Evolutionary conservation across 2,797 vertebrate species (phyloP), one percentile per base, ranked within the genome.

Genomic region (Cyclopterus lumpus): DNA sequence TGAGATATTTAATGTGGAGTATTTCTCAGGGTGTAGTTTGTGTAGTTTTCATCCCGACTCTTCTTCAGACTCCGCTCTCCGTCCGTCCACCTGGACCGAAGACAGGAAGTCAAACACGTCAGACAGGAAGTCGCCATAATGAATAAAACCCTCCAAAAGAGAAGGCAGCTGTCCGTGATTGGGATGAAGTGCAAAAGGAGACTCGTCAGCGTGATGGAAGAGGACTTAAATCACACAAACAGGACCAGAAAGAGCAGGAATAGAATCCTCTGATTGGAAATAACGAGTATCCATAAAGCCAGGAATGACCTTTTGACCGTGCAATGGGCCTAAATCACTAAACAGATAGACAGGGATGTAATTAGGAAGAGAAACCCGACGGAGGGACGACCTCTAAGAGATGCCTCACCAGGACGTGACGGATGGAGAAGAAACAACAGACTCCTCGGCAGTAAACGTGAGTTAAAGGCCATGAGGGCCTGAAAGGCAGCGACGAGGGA

Each of bases 1-100:
- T n/a, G n/a, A n/a, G n/a, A n/a, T n/a, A n/a, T n/a, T n/a, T n/a
- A n/a, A n/a, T n/a, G n/a, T n/a, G n/a, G n/a, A n/a, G n/a, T n/a
- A n/a, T n/a, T n/a, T n/a, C n/a, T n/a, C n/a, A n/a, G n/a, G n/a
- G n/a, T n/a, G n/a, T n/a, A n/a, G n/a, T n/a, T n/a, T n/a, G n/a
- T n/a, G n/a, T n/a, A n/a, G n/a, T n/a, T n/a, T n/a, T n/a, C n/a
- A n/a, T n/a, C n/a, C n/a, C n/a, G n/a, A n/a, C n/a, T n/a, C n/a
- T 8, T 24, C 16, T 75, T 81, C 84, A 71, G 16, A 74, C 69
- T 18, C 40, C 5, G n/a, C 6, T 46, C 64, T 54, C 57, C 28
- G 6, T 22, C 67, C 53, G 72, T 54, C 66, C 61, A 44, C 69
- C 15, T 4, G 0, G 30, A 2, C 8, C n/a, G n/a, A n/a, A n/a